Conservation (phyloP, 2,113 vertebrate species). For the Caretta caretta region DNA sequence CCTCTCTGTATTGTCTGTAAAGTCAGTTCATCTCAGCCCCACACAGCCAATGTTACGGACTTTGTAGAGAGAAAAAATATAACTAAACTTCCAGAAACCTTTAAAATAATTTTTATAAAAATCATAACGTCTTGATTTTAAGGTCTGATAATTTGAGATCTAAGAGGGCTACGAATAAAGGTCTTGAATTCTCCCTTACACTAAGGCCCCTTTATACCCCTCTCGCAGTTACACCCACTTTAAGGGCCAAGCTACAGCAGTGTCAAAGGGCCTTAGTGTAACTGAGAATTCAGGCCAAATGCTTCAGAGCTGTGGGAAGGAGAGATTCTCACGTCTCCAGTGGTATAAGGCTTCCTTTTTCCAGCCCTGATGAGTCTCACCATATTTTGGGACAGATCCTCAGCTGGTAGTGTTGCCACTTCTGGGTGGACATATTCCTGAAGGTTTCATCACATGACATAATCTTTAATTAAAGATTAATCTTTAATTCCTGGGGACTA, state of each 20-base stretch:
- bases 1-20: neutral
- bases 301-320: neutral
- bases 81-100: neutral
- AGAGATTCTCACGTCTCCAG: neutral
- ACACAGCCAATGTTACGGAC: neutral
- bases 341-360: neutral
- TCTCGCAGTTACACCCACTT: neutral
- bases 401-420: neutral
- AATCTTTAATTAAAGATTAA: neutral
- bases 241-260: neutral
- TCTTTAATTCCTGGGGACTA: neutral
- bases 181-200: neutral
- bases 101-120: neutral
- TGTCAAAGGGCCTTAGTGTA: neutral
- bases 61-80: neutral
- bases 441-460: neutral
- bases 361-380: neutral
- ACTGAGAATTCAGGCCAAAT: neutral
- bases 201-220: neutral
- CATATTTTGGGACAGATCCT: neutral
- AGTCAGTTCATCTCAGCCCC: neutral
- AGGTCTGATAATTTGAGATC: neutral
- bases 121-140: neutral
- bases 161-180: neutral
- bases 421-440: neutral